phyloP scores from a whole-genome alignment of 2,113 vertebrate genomes.

The Mesitornis unicolor region DNA sequence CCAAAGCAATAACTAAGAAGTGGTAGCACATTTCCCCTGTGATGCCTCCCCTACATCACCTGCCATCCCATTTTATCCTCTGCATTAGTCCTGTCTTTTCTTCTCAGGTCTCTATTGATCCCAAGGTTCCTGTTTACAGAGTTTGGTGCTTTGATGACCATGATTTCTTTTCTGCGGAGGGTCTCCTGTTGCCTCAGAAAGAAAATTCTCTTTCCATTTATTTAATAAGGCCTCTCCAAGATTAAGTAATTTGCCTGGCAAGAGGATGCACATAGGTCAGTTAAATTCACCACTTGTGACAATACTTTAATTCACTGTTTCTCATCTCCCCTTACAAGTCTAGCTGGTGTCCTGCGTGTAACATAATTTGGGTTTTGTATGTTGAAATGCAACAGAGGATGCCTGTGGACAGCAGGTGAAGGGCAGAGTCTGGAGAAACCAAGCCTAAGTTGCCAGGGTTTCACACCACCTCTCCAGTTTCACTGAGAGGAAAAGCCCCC shows the following conservation, averaged over 20 bases:
- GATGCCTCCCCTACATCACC: not conserved
- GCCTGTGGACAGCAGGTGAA: not conserved
- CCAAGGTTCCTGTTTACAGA: not conserved
- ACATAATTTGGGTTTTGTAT: not conserved
- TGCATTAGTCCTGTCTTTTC: not conserved
- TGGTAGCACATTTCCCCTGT: not conserved
- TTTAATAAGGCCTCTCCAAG: not conserved
- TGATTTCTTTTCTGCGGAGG: not conserved
- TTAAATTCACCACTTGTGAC: not conserved
- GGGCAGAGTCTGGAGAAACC: not conserved
- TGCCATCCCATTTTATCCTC: not conserved
- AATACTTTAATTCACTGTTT: not conserved
- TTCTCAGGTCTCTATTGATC: not conserved
- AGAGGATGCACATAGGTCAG: not conserved
- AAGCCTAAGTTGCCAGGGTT: not conserved
- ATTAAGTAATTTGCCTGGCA: not conserved
- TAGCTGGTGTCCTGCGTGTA: accelerated
- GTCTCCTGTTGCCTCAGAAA: not conserved
- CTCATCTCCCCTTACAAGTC: not conserved
- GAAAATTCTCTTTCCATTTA: not conserved
- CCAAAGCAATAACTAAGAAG: not conserved
- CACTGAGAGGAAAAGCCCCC: not conserved
- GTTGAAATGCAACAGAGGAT: not conserved
- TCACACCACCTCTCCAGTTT: not conserved
- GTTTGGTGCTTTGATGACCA: not conserved